Percentiles rank a stretch among this genome's conserved stretches.
These are phyloP conservation scores for Tipula lateralis DNA, from an alignment of 2,888 invertebrate species.

Conservation along the genomic window DNA sequence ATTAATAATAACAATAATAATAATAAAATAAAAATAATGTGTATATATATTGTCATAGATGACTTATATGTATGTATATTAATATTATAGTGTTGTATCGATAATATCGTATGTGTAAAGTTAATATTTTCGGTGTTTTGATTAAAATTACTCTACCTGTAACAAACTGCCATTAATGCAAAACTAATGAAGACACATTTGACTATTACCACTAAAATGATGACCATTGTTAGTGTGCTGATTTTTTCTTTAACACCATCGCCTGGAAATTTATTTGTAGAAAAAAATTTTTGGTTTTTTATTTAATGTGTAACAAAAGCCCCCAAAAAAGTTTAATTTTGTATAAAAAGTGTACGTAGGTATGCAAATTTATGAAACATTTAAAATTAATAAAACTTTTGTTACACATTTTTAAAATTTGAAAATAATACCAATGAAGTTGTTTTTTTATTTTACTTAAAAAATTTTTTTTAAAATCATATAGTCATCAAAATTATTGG, in stretches of 20 bases:
- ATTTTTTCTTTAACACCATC: constrained; percentile 72
- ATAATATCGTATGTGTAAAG: not conserved
- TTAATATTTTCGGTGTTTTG: not conserved
- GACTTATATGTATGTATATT: not conserved
- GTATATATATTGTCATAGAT: not conserved
- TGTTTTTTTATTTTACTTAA: not conserved
- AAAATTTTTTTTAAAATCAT: not conserved
- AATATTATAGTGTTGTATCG: not conserved
- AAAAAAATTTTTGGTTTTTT: constrained; percentile 26
- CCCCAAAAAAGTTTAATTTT: not conserved
- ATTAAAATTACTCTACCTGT: constrained; percentile 65
- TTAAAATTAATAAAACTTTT: not conserved
- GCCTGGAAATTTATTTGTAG: constrained; percentile 52
- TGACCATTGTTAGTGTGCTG: constrained; percentile 85
- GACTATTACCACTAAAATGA: constrained; percentile 88
- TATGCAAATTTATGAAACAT: not conserved
- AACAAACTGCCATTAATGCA: constrained; percentile 91
- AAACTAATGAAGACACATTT: constrained; percentile 93
- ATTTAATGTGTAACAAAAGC: not conserved
- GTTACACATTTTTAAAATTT: not conserved
- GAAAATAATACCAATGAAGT: constrained; percentile 12
- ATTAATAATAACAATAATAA: not conserved
- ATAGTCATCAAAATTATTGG: not conserved
- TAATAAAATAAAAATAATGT: not conserved
- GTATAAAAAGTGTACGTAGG: not conserved